Percentiles rank a stretch among this genome's conserved stretches.
Conservation (phyloP, 1,140 invertebrate species). For the Lordiphosa mommai region DNA sequence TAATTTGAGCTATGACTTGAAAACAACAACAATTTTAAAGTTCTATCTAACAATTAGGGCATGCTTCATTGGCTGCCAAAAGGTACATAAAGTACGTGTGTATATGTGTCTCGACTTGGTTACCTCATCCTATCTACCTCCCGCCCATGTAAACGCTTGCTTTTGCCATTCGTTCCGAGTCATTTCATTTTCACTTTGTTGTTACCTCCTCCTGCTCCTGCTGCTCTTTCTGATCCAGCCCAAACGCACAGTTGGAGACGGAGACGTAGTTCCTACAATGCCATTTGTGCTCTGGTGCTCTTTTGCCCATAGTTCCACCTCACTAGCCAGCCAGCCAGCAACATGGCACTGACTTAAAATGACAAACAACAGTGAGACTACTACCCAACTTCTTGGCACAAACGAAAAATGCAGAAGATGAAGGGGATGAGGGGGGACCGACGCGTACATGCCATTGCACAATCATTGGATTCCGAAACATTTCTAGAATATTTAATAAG, state of each 20-base stretch:
- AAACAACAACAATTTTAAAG: constrained; percentile 37
- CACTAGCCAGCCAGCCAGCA: constrained; percentile 55
- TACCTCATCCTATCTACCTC: background rate
- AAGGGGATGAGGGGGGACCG: background rate
- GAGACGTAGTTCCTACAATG: constrained; percentile 30
- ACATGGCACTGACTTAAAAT: constrained; percentile 70
- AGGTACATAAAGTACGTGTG: constrained; percentile 59
- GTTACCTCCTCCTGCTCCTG: constrained; percentile 17
- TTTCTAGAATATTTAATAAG: constrained; percentile 78
- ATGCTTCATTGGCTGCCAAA: constrained; percentile 67
- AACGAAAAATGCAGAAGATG: constrained; percentile 53
- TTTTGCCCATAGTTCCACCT: constrained; percentile 67
- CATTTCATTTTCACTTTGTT: constrained; percentile 29
- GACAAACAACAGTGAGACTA: constrained; percentile 71
- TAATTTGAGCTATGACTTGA: constrained; percentile 8
- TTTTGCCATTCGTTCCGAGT: constrained; percentile 75
- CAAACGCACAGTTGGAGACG: constrained; percentile 26
- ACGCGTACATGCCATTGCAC: constrained; percentile 76
- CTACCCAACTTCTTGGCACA: constrained; percentile 29
- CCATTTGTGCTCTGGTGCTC: constrained; percentile 41
- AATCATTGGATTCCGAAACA: constrained; percentile 78
- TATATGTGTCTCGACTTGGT: constrained; percentile 25
- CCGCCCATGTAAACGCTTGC: constrained; percentile 67
- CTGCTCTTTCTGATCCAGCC: background rate
- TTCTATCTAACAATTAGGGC: constrained; percentile 52